Base-by-base conservation (phyloP, 1,140 invertebrate species). In the Pseudobourletiella spinata region DNA sequence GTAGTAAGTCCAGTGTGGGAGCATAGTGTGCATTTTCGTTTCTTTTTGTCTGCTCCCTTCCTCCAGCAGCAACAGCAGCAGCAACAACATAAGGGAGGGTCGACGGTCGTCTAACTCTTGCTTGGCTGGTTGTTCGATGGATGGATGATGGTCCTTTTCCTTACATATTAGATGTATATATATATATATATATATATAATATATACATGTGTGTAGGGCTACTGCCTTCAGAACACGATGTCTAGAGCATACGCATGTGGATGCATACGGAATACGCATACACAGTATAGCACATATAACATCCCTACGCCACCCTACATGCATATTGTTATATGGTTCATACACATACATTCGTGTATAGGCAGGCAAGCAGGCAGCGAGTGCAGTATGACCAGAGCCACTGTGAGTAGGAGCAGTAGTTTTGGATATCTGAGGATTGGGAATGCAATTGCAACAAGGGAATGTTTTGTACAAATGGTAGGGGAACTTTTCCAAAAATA, bases 401-500 rank as follows among this genome's bases (percentile, higher is more conserved):
- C n/a, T n/a, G n/a, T n/a, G n/a, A n/a, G n/a, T n/a, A n/a, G n/a
- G n/a, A n/a, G n/a, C n/a, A n/a, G n/a, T n/a, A n/a, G n/a, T n/a
- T n/a, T n/a, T n/a, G n/a, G n/a, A n/a, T n/a, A n/a, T n/a, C n/a
- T n/a, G n/a, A n/a, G n/a, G n/a, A 4, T 44, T 30, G 24, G 57
- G 44, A 59, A 59, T 59, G 57, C 57, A 59, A 26, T 59, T 59
- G 57, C 57, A 59, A 50, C 57, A 61, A 50, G 59, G 59, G 50
- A 61, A 61, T 62, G 54, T 62, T 59, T 59, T 54, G 48, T 61
- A 61, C 59, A 51, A 32, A 61, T 51, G 60, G 35, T 62, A 30
- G 54, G 60, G 60, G 54, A 62, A 62, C 52, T 62, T 62, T 57
- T 62, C 60, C 60, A 62, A 62, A 62, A 62, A 62, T 62, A 62